Conservation (phyloP, 2,888 invertebrate genomes). For the Allolobophora icterica region DNA sequence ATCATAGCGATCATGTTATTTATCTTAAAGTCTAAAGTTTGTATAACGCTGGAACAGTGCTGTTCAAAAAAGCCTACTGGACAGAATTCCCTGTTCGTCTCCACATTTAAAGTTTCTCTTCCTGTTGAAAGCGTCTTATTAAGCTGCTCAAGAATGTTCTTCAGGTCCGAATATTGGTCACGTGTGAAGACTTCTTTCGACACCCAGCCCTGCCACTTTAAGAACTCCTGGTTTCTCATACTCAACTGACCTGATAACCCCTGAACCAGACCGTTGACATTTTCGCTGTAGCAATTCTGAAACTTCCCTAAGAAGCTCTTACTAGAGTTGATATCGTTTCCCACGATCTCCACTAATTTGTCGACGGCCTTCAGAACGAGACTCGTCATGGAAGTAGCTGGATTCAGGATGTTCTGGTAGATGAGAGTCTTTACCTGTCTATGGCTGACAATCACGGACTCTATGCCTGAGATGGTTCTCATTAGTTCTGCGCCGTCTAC, state of each 20-base stretch:
- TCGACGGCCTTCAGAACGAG: background rate
- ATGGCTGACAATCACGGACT: background rate
- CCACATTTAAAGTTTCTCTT: no score
- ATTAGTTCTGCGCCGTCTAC: background rate
- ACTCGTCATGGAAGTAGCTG: background rate
- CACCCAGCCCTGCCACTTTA: no score
- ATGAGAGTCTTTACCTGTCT: background rate
- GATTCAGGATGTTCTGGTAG: background rate
- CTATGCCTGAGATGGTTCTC: background rate
- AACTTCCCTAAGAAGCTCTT: background rate
- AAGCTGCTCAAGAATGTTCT: background rate
- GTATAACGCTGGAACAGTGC: background rate
- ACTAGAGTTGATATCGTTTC: background rate
- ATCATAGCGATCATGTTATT: background rate
- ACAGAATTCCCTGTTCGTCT: no score
- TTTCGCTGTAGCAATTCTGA: background rate
- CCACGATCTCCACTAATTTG: background rate
- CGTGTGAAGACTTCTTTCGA: no score
- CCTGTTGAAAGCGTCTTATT: background rate
- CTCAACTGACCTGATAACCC: background rate
- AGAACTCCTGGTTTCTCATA: background rate
- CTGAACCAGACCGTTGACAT: background rate
- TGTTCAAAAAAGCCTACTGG: background rate
- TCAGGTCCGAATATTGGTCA: no score
- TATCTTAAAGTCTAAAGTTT: background rate